phyloP scores from a whole-genome alignment of 2,797 vertebrate species.

The Sebastes diploproa region DNA sequence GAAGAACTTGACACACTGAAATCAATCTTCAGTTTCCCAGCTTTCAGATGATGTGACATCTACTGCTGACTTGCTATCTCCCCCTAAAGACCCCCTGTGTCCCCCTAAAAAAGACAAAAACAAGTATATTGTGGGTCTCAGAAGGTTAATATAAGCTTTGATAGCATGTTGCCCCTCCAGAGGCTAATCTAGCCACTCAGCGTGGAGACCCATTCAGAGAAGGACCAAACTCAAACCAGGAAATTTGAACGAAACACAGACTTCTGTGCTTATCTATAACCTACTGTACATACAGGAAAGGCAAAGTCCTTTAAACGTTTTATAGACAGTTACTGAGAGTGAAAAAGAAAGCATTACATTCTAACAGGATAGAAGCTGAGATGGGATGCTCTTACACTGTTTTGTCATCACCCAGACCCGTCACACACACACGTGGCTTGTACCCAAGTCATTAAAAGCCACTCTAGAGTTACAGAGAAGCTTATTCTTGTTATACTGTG shows the following conservation, averaged over 20 bases:
- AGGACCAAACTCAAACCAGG: neutral
- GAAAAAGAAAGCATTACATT: neutral
- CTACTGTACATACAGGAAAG: neutral
- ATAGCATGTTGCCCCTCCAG: too few relatives aligned
- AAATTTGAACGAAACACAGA: neutral
- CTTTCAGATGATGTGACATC: neutral
- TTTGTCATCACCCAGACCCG: neutral
- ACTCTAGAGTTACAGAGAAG: neutral
- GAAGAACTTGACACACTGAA: neutral
- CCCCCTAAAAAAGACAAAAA: too few relatives aligned
- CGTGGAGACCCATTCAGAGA: neutral
- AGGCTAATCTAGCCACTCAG: too few relatives aligned
- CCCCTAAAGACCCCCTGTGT: too few relatives aligned
- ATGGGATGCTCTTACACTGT: neutral
- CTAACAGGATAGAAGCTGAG: neutral
- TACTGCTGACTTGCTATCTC: neutral
- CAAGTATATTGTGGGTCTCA: too few relatives aligned
- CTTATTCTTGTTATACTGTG: slow-evolving; percentile 7
- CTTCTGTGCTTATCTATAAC: neutral
- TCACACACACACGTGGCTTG: neutral
- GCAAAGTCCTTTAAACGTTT: neutral
- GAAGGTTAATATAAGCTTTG: too few relatives aligned
- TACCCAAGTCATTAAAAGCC: slow-evolving; percentile 21
- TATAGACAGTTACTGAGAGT: neutral
- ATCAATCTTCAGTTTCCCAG: neutral